A percentile compares a stretch with the other conserved stretches of the same genome.
phyloP scores from a whole-genome alignment of 2,797 vertebrate species.

The Paramormyrops hopkinsi region DNA sequence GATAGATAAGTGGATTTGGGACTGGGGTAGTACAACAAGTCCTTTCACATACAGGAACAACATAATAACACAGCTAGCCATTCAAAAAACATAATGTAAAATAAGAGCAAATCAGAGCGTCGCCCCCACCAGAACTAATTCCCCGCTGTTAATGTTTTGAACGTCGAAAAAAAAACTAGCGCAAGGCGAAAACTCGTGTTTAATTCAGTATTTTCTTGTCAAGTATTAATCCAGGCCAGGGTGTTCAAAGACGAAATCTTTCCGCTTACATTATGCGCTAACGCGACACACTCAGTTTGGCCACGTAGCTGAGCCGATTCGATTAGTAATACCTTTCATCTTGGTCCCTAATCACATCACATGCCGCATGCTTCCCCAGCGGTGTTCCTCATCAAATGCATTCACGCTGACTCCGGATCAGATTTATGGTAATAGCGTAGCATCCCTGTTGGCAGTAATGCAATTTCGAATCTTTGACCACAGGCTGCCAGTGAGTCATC shows the following conservation, averaged over 20 bases:
- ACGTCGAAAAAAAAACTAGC: background rate
- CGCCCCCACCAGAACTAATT: constrained; percentile 20
- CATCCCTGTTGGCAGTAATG: background rate
- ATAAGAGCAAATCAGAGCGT: constrained; percentile 39
- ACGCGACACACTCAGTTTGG: constrained; percentile 38
- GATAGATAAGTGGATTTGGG: constrained; percentile 69
- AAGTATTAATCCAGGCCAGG: constrained; percentile 13
- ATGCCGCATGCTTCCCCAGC: constrained; percentile 51
- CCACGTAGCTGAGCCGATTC: constrained; percentile 39
- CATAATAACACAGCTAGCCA: constrained; percentile 40
- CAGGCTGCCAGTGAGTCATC: background rate
- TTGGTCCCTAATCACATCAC: constrained; percentile 47
- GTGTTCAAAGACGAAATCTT: constrained; percentile 33
- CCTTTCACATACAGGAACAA: constrained; percentile 56
- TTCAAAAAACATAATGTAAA: constrained; percentile 35
- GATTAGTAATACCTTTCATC: constrained; percentile 58
- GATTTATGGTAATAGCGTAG: constrained; percentile 34
- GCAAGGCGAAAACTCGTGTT: background rate
- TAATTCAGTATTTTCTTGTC: background rate
- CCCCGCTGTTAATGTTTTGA: background rate
- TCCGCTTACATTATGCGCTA: constrained; percentile 40
- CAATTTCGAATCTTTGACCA: background rate
- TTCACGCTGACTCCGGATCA: constrained; percentile 38
- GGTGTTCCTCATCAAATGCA: constrained; percentile 46
- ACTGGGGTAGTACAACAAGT: constrained; percentile 57